Conservation (phyloP, 2,797 vertebrate genomes). For the Eulemur albifrons region DNA sequence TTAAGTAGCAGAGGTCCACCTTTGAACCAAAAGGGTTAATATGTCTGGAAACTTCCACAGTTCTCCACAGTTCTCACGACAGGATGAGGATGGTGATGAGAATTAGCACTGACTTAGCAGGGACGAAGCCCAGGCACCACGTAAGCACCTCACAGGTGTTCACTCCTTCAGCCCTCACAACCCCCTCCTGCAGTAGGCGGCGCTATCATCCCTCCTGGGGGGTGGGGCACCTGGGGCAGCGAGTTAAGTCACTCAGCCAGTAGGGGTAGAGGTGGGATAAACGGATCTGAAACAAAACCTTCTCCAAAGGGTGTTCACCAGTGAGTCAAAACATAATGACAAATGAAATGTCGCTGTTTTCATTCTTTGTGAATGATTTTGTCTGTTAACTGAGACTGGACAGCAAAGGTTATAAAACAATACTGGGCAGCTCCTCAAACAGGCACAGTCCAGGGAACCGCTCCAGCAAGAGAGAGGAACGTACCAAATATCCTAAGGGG, state of each 20-base stretch:
- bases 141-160: not conserved
- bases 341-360: not conserved
- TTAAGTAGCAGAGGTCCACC: not conserved
- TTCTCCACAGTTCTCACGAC: not conserved
- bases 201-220: not conserved
- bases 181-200: fast-evolving
- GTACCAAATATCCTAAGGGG: not conserved
- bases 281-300: not conserved
- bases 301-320: not conserved
- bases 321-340: not conserved
- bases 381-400: not conserved
- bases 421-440: not conserved
- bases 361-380: not conserved
- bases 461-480: not conserved
- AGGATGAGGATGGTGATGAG: not conserved
- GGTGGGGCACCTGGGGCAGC: not conserved
- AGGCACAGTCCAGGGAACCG: not conserved
- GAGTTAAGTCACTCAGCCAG: not conserved
- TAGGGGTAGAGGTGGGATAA: not conserved
- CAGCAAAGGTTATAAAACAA: not conserved
- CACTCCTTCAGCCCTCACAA: not conserved
- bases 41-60: not conserved
- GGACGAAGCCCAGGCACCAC: not conserved
- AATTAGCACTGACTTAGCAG: not conserved
- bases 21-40: not conserved